Evolutionary conservation across 2,888 invertebrate genomes (phyloP).

Genomic region (Lasioglossum pauxillum): DNA sequence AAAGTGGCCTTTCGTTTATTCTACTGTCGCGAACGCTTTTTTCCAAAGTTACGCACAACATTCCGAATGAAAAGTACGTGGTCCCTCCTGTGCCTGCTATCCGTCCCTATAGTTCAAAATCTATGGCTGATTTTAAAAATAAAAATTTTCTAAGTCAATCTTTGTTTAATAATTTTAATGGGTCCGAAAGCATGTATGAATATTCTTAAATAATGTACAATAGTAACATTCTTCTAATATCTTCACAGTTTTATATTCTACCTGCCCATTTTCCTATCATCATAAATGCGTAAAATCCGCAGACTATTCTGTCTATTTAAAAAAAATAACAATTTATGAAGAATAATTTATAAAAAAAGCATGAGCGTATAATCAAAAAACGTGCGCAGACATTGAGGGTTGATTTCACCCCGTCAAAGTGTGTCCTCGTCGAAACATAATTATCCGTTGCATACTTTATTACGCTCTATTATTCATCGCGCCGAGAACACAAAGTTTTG

Average conservation of each 20-base stretch:
- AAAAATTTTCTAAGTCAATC: not conserved
- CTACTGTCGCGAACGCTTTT: not conserved
- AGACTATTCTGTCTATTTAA: no score
- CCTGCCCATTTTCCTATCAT: no score
- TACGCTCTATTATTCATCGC: not conserved
- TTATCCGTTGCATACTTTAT: slow-evolving; percentile 4
- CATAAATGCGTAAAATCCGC: no score
- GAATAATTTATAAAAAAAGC: not conserved
- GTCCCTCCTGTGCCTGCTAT: not conserved
- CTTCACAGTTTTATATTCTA: not conserved
- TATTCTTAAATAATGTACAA: not conserved
- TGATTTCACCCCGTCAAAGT: not conserved
- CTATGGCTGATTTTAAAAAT: not conserved
- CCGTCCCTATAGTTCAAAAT: not conserved
- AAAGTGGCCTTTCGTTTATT: not conserved
- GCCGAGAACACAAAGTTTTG: not conserved
- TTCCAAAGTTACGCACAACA: not conserved
- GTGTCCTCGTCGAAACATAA: not conserved
- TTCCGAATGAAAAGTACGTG: not conserved
- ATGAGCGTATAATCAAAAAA: not conserved
- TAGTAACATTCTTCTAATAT: not conserved
- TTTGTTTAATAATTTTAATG: not conserved
- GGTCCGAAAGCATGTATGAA: not conserved
- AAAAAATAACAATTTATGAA: not conserved
- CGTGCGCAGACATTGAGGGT: not conserved